Evolutionary conservation across 30 jellyfish, hydroid and myxozoan genomes (phyloP), one percentile per base, ranked within the genome.

Genomic region (Aurelia sp.): DNA sequence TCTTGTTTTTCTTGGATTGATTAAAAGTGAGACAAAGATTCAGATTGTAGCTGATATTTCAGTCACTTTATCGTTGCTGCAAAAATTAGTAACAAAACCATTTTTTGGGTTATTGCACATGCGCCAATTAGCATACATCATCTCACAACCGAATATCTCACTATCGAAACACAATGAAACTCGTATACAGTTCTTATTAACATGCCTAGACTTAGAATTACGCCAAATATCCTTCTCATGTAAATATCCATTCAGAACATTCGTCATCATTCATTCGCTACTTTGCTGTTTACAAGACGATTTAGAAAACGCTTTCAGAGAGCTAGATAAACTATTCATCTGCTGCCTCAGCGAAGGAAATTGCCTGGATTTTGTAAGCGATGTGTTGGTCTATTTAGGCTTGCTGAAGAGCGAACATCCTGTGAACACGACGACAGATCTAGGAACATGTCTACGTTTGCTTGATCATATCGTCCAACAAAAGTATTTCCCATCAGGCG

Each of bases 371-470:
- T 84, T 84, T 50, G 87, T 52, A 67, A 73, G 82, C 44, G 93
- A 84, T 57, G 66, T 84, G 22, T 69, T 84, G 48, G 51, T 84
- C 13, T 65, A 72, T 63, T 58, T 84, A 58, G 93, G 93, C 62
- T 66, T 84, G 12, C 23, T 84, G 41, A 84, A 84, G 52, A 84
- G 93, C 50, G 93, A 84, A 51, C 74, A 61, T 84, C 87, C 74
- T 12, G 93, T 84, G 13, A 66, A 84, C 19, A 59, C 69, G 17
- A 61, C 84, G 10, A 27, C n/a, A 10, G 87, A 84, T 73, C 0
- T 58, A 5, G 30, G 35, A 63, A 61, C 93, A 35, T 84, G 82
- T 31, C 31, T 84, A 12, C 44, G 33, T 18, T 67, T 84, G 30
- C 57, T 84, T 21, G 50, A 51, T n/a, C 93, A 84, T 20, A 18